phyloP scores from a whole-genome alignment of 2,888 invertebrate genomes.

The Agonopterix heracliana region DNA sequence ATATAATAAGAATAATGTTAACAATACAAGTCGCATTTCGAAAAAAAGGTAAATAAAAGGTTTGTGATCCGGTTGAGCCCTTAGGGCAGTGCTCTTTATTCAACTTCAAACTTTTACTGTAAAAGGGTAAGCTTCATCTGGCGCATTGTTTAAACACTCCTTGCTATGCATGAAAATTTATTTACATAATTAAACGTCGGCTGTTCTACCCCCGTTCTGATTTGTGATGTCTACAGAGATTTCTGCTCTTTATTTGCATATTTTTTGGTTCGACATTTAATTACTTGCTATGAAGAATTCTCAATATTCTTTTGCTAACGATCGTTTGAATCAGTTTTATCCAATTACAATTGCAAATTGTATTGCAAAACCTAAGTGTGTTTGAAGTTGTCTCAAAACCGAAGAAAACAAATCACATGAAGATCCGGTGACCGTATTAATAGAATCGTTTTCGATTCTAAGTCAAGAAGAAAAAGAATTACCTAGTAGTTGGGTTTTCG shows the following conservation, averaged over 20 bases:
- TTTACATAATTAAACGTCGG: constrained; percentile 71
- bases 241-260: constrained; percentile 57
- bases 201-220: constrained; percentile 55
- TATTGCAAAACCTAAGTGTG: too few species aligned
- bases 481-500: too few species aligned
- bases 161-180: constrained; percentile 68
- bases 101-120: constrained; percentile 61
- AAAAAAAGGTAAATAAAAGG: constrained; percentile 15
- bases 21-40: background rate
- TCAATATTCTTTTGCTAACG: constrained; percentile 8
- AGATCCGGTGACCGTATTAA: too few species aligned
- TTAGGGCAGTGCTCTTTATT: constrained; percentile 52
- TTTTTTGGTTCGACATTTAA: constrained; percentile 47
- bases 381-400: too few species aligned
- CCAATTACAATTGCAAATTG: too few species aligned
- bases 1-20: background rate
- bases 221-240: constrained; percentile 66
- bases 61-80: constrained; percentile 40
- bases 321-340: too few species aligned
- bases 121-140: constrained; percentile 57
- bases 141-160: constrained; percentile 64
- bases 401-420: too few species aligned
- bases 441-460: too few species aligned
- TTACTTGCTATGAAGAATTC: constrained; percentile 25
- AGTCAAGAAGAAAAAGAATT: too few species aligned